Percentiles rank a stretch among this genome's conserved stretches.
These are phyloP conservation scores for Aelia acuminata DNA, from an alignment of 2,888 invertebrate genomes.

Conservation along the genomic window DNA sequence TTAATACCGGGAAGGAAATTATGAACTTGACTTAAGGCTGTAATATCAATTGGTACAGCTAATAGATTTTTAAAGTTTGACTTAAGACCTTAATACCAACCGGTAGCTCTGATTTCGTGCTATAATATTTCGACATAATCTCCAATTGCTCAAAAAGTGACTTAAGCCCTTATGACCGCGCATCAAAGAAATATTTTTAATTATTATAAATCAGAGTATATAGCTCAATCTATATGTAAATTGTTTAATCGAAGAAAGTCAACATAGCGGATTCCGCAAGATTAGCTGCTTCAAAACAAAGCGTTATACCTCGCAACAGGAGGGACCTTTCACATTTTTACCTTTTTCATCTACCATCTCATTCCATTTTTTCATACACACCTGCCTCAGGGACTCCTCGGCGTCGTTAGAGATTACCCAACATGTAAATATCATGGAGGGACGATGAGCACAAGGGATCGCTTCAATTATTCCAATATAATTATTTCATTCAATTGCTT, in stretches of 20 bases:
- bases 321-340: slow-evolving; percentile 30
- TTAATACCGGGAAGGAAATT: too few relatives aligned
- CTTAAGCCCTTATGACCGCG: too few relatives aligned
- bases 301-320: background rate
- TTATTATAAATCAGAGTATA: background rate
- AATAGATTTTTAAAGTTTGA: too few relatives aligned
- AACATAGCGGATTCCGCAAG: background rate
- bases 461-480: background rate
- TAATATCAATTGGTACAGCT: too few relatives aligned
- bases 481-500: background rate
- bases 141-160: too few relatives aligned
- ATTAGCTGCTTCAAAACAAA: background rate
- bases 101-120: too few relatives aligned
- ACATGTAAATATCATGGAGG: background rate
- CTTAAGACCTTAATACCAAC: too few relatives aligned
- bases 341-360: background rate
- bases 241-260: background rate
- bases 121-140: too few relatives aligned
- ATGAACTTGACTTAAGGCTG: too few relatives aligned
- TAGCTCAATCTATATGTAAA: background rate
- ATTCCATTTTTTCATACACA: slow-evolving; percentile 9
- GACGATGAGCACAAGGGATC: background rate
- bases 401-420: background rate
- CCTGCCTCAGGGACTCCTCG: background rate
- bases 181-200: too few relatives aligned